Evolutionary conservation across 2,797 vertebrate genomes (phyloP), one percentile per base, ranked within the genome.

Genomic region (Helostoma temminkii): DNA sequence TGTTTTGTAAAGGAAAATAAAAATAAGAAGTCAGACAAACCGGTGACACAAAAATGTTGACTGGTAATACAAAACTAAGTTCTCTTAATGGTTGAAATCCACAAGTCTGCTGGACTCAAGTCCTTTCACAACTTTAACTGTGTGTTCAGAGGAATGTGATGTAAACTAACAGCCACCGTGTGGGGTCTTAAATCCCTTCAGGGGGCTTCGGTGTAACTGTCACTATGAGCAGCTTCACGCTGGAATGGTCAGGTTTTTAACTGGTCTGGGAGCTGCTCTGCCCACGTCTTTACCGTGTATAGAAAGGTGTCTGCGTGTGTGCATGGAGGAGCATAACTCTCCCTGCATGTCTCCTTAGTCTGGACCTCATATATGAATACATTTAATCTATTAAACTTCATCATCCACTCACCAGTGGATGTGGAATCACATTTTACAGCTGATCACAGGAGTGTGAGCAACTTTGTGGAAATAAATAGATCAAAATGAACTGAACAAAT

Each of bases 111-210:
- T 36, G 34, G 14, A 37, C 15, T 18, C 16, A 6, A 21, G 39
- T 58, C 9, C 25, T 52, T 16, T 52, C 30, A 5, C 39, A 48
- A 34, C 46, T 65, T 64, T 18, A 26, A 45, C 49, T 42, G 54
- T 52, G 49, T 26, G 53, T 53, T 56, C 39, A 61, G 66, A 61
- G 54, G 66, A 81, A 68, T 57, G 75, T 67, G 47, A 52, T 25
- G 48, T 61, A 61, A 60, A 60, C 18, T 56, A 55, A 54, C 43
- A 56, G 74, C 45, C 52, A 0, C 65, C 11, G 24, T 70, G 82
- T 77, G 81, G 63, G 69, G 80, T 81, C 81, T 54, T 64, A 66
- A 77, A 81, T 65, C 79, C 67, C 12, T 19, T 24, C 43, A 28
- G 16, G 48, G 45, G 28, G 56, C 48, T 37, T 21, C 4, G 61